These are phyloP conservation scores for Coccyzus lansbergi DNA, from an alignment of 2,797 vertebrate genomes.

Conservation along the genomic window DNA sequence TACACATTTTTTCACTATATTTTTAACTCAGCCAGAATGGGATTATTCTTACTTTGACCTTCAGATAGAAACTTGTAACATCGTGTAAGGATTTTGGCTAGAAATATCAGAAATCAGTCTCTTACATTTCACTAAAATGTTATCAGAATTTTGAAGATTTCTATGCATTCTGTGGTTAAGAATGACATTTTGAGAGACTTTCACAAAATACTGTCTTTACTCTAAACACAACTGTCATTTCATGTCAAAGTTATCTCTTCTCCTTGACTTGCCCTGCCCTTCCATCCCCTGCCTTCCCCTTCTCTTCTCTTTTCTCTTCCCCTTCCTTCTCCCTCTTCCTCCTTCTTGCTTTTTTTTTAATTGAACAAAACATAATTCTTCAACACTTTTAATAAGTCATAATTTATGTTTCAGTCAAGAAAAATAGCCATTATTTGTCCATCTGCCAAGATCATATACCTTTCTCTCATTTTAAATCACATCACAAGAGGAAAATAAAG, in stretches of 20 bases:
- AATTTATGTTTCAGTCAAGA: slow-evolving; percentile 15
- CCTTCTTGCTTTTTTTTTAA: background rate
- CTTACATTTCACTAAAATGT: background rate
- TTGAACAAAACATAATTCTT: background rate
- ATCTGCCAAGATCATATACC: slow-evolving; percentile 6
- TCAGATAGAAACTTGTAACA: background rate
- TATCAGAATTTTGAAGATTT: background rate
- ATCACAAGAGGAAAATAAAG: slow-evolving; percentile 16
- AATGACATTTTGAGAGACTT: background rate
- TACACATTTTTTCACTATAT: background rate
- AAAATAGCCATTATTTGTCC: background rate
- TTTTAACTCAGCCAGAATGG: slow-evolving; percentile 1
- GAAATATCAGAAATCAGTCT: background rate
- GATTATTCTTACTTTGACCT: background rate
- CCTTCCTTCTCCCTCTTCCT: background rate
- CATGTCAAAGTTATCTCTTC: background rate
- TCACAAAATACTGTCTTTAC: background rate
- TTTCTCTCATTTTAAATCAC: slow-evolving; percentile 23
- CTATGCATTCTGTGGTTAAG: background rate
- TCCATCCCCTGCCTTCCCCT: too few species aligned
- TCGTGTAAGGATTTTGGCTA: background rate
- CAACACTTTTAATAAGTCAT: background rate
- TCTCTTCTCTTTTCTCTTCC: background rate
- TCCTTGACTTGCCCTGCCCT: too few species aligned
- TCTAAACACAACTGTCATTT: background rate